A percentile compares a stretch with the other conserved stretches of the same genome.
These are phyloP conservation scores for Sinohyriopsis cumingii DNA, from an alignment of 2,888 invertebrate genomes.

Conservation along the genomic window DNA sequence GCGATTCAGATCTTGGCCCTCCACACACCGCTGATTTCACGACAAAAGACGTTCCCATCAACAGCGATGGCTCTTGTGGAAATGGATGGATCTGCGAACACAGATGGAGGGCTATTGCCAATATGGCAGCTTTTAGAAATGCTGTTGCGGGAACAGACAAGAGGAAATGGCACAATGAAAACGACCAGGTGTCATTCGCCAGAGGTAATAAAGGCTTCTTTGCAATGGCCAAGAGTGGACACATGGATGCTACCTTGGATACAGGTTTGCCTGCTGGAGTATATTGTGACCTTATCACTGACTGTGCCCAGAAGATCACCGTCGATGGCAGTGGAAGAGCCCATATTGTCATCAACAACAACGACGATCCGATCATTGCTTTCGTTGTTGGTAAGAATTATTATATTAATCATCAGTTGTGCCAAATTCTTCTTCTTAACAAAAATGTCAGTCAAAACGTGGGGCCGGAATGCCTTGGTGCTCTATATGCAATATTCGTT, in stretches of 20 bases:
- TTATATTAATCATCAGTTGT: not conserved
- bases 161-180: constrained; percentile 57
- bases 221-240: constrained; percentile 61
- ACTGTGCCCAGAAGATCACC: constrained; percentile 56
- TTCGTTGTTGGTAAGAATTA: constrained; percentile 54
- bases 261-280: constrained; percentile 67
- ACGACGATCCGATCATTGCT: constrained; percentile 61
- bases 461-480: too few species aligned
- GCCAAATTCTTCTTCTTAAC: too few species aligned
- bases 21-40: constrained; percentile 52
- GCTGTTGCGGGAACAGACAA: constrained; percentile 56
- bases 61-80: constrained; percentile 57
- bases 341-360: constrained; percentile 49
- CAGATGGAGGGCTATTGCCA: constrained; percentile 64
- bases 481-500: too few species aligned
- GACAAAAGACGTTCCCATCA: constrained; percentile 60
- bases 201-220: constrained; percentile 67
- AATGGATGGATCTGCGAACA: constrained; percentile 70
- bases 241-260: constrained; percentile 57
- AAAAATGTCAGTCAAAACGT: too few species aligned
- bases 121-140: constrained; percentile 68
- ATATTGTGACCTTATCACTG: constrained; percentile 69
- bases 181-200: constrained; percentile 64
- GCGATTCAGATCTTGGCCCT: constrained; percentile 48
- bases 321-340: constrained; percentile 60